A percentile compares a stretch with the other conserved stretches of the same genome.
Conservation (phyloP, 2,113 vertebrate genomes). For the Archilochus colubris region DNA sequence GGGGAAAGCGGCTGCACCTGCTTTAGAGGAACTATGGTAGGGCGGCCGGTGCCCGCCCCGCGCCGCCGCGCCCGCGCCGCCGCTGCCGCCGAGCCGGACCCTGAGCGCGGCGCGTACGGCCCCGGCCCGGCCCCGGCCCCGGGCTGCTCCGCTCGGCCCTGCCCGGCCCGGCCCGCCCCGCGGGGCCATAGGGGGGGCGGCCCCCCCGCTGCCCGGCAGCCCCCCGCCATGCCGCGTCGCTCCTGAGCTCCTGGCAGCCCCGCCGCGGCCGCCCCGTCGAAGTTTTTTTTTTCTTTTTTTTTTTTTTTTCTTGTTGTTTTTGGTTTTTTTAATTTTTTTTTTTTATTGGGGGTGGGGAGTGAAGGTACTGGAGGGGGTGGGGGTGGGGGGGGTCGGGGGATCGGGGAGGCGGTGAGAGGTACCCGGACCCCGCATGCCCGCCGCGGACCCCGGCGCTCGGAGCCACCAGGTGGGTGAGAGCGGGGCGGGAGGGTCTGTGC, state of each 20-base stretch:
- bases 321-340: no score
- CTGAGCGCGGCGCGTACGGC: background rate
- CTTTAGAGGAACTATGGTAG: conserved; percentile 88
- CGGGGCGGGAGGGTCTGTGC: background rate
- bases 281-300: background rate
- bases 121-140: background rate
- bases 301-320: no score
- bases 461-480: conserved; percentile 43
- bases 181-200: background rate
- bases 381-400: background rate
- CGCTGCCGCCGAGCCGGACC: background rate
- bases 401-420: background rate
- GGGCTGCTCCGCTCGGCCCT: background rate
- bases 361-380: background rate
- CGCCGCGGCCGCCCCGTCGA: background rate
- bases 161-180: no score
- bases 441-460: background rate
- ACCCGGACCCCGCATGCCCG: background rate
- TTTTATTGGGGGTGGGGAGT: no score
- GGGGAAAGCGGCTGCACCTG: conserved; percentile 77
- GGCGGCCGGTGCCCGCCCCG: background rate
- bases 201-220: background rate
- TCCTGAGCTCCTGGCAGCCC: background rate
- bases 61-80: background rate
- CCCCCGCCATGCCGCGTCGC: background rate